Evolutionary conservation across 2,113 vertebrate species (phyloP).

Genomic region (Sinocyclocheilus rhinocerous): DNA sequence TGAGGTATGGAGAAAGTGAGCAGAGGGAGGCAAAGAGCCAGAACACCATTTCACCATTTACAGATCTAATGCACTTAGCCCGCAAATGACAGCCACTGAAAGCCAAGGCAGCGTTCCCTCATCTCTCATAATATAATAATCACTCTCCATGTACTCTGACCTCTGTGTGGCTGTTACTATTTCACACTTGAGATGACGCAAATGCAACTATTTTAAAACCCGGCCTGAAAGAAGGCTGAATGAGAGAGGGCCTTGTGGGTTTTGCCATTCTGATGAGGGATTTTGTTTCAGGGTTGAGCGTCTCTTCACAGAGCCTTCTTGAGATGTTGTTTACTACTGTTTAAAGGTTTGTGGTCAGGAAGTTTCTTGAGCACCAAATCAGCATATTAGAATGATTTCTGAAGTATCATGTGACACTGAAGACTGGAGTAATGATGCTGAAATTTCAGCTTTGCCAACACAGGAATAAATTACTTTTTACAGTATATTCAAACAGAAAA

Average conservation of each 20-base stretch:
- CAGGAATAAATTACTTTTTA: neutral
- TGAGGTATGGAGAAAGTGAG: neutral
- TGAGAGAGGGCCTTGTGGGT: neutral
- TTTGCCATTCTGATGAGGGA: neutral
- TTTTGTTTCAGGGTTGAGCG: neutral
- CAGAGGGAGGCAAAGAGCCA: neutral
- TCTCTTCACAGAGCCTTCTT: neutral
- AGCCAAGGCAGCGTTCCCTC: conserved; percentile 9
- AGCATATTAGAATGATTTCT: neutral
- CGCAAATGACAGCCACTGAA: conserved; percentile 29
- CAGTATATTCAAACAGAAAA: neutral
- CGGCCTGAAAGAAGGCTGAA: conserved; percentile 1
- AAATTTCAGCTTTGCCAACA: neutral
- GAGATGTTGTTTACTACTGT: neutral
- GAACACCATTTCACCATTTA: conserved; percentile 9
- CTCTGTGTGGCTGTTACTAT: neutral
- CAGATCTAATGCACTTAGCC: conserved; percentile 32
- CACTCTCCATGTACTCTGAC: conserved; percentile 27
- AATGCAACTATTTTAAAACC: conserved; percentile 27
- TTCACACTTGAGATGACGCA: conserved; percentile 29
- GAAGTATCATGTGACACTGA: neutral
- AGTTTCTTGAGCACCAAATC: neutral
- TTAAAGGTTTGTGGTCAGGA: neutral
- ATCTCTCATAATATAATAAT: conserved; percentile 30
- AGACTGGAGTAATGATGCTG: neutral